phyloP scores from a whole-genome alignment of 2,797 vertebrate genomes.

The Limosa lapponica region DNA sequence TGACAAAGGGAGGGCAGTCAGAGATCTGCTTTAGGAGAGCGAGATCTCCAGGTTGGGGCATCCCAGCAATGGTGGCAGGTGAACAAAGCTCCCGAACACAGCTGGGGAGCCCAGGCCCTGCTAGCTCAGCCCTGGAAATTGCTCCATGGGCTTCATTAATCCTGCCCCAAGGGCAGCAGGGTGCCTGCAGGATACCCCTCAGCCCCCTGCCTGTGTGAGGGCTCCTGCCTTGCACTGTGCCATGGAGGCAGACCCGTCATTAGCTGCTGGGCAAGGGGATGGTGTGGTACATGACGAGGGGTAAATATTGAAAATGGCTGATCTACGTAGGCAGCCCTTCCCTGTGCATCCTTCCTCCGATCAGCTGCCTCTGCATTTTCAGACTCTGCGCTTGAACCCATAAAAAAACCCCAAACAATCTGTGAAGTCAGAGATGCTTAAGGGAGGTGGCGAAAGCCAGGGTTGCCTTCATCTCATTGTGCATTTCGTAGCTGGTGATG shows the following conservation, averaged over 20 bases:
- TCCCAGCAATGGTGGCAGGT: fast-evolving
- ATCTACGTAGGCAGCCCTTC: background rate
- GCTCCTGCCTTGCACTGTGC: background rate
- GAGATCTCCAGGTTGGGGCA: background rate
- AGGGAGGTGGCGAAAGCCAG: background rate
- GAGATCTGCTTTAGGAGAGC: background rate
- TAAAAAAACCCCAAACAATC: background rate
- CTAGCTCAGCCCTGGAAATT: background rate
- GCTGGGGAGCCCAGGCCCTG: fast-evolving
- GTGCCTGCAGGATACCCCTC: fast-evolving
- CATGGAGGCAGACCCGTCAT: background rate
- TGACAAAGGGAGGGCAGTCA: fast-evolving
- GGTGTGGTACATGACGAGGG: background rate
- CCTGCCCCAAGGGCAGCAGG: background rate
- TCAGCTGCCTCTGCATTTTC: background rate
- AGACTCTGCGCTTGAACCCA: background rate
- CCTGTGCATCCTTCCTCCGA: background rate
- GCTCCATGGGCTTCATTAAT: background rate
- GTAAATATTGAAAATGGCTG: background rate
- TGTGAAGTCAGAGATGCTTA: background rate
- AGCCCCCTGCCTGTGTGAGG: background rate
- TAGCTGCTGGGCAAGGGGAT: background rate
- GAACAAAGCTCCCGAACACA: background rate
- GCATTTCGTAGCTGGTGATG: background rate
- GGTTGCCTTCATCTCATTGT: fast-evolving